A percentile compares a stretch with the other conserved stretches of the same genome.
Evolutionary conservation across 2,888 invertebrate species (phyloP).

Genomic region (Acholoe squamosa): DNA sequence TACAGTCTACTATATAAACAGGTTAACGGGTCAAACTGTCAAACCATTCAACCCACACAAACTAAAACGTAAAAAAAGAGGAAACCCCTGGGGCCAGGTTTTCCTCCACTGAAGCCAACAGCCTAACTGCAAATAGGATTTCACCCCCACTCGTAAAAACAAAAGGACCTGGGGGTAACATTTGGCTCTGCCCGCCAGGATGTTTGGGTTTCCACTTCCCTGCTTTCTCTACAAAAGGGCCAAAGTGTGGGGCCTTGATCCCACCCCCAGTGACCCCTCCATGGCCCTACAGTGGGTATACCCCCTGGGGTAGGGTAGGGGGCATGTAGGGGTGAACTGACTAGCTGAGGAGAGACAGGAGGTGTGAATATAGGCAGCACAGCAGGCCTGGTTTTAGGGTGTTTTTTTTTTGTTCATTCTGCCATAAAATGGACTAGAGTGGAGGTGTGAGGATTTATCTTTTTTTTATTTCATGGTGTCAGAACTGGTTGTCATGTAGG

Average conservation of each 20-base stretch:
- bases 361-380: too few species aligned
- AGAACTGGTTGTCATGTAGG: too few species aligned
- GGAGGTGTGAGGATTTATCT: too few species aligned
- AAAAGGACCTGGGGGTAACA: constrained; percentile 40
- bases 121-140: neutral
- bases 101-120: neutral
- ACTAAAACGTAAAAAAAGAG: neutral
- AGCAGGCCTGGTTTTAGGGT: neutral
- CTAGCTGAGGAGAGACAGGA: too few species aligned
- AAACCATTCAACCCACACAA: neutral
- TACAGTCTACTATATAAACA: neutral
- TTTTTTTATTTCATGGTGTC: too few species aligned
- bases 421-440: too few species aligned
- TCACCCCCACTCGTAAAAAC: constrained; percentile 20
- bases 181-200: neutral
- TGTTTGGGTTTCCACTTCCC: constrained; percentile 45
- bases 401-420: neutral
- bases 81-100: neutral
- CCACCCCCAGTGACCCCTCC: neutral
- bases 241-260: neutral
- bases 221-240: constrained; percentile 2
- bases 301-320: neutral
- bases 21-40: constrained; percentile 36
- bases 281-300: neutral
- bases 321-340: too few species aligned